phyloP scores from a whole-genome alignment of 2,113 vertebrate species.

The Mixornis gularis region DNA sequence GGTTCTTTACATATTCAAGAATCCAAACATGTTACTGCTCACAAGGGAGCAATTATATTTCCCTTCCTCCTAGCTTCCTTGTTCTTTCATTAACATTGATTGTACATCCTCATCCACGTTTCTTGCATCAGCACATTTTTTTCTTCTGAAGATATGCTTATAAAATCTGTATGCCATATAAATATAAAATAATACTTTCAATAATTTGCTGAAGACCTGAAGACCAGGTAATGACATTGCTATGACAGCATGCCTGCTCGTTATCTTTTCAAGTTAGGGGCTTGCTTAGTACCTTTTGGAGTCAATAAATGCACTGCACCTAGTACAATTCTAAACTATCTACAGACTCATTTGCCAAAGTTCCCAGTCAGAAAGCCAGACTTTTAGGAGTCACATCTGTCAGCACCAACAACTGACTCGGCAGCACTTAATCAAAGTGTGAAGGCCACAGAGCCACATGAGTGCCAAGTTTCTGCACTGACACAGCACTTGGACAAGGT shows the following conservation, averaged over 20 bases:
- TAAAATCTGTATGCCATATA: neutral
- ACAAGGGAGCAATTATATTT: neutral
- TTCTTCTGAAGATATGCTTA: neutral
- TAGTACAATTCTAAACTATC: neutral
- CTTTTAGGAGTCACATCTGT: neutral
- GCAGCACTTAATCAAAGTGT: neutral
- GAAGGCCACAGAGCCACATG: rapidly evolving
- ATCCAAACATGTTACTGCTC: neutral
- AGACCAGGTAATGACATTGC: neutral
- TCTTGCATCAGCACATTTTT: neutral
- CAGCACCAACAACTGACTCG: neutral
- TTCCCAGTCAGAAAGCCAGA: neutral
- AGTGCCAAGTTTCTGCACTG: neutral
- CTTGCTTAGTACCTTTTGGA: neutral
- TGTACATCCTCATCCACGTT: neutral
- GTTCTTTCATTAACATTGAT: neutral
- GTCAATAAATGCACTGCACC: neutral
- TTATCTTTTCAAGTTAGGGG: neutral
- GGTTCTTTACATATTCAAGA: neutral
- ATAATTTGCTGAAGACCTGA: neutral
- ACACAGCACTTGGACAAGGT: neutral
- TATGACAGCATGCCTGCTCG: neutral
- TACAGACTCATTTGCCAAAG: neutral
- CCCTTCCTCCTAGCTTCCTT: neutral
- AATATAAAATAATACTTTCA: neutral